Base-by-base conservation (phyloP, 2,113 vertebrate genomes). In the Pionites leucogaster region DNA sequence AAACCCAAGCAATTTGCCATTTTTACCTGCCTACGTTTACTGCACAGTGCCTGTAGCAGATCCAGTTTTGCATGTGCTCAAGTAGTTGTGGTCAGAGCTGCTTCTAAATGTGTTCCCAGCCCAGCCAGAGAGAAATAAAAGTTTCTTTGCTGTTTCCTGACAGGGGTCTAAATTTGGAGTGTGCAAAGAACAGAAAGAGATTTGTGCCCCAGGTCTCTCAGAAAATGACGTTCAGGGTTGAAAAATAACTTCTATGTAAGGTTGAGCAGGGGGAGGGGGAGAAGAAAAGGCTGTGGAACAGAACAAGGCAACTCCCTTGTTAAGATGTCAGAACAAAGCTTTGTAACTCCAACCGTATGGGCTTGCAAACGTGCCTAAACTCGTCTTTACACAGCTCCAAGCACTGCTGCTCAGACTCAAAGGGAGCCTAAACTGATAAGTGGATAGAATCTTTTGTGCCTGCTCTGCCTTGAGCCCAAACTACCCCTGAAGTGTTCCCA, bases 181-280 rank as follows among this genome's bases (percentile, higher is more conserved):
- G n/a, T 81, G 87, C 84, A 55, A 93, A 95, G 83, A 95, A 92
- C 52, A 93, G 93, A 95, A 93, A 93, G 27, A 91, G 94, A 88
- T 81, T 78, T 78, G 37, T 84, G 90, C 84, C 95, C 85, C 46
- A 44, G 37, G 88, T 93, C 83, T 84, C 83, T 89, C 57, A 95
- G 94, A 94, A 95, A 94, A 95, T 94, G 42, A 89, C 75, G 33
- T 82, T 60, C 70, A 85, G 46, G 65, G 63, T 84, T 89, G 86
- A 86, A 94, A 96, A 96, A 94, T 85, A 96, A 77, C 39, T 88
- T 83, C 75, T 64, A 33, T 79, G 10, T 67, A 76, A 87, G 50
- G 25, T 52, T 69, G 70, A 82, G 31, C 57, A 62, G 74, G 47
- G 57, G 41, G 19, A 88, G 29, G 44, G 82, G 67, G 70, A 91